Base-by-base conservation (phyloP, 2,888 invertebrate genomes). In the Apotomis capreana region DNA sequence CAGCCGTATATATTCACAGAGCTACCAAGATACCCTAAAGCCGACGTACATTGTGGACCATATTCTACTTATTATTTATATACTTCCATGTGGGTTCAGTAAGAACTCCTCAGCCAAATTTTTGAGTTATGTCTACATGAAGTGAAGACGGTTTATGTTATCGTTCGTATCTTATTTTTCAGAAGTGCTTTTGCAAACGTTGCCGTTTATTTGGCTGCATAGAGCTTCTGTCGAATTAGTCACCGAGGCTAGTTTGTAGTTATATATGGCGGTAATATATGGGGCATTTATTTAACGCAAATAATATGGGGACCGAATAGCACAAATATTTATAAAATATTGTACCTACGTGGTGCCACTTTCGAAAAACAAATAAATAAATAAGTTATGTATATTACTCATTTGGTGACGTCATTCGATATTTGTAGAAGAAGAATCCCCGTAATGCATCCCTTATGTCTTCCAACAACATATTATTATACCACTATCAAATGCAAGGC, bases 101-200 rank as follows among this genome's bases (percentile, higher is more conserved):
- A 82, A 84, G 81, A 83, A 84, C 83, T 85, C 76, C 79, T 82
- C 80, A 85, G 90, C 91, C 91, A 90, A 90, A 89, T 90, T 90
- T 91, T 91, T 91, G 87, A 91, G 84, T 90, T 88, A 91, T 88
- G 76, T 79, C 81, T 83, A 79, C 85, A 88, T 82, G 87, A 88
- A 87, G 84, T 84, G 86, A 88, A 88, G 85, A 85, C 84, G 86
- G 87, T 91, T 90, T 91, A 91, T 88, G 87, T 83, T 85, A 81
- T 81, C 82, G 79, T 81, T 81, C 82, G 79, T 81, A 84, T 87
- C 81, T 82, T 83, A 86, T 87, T 86, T 84, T 85, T 83, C 82
- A 80, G 83, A 84, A 87, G 83, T 81, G 82, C 83, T 87, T 83
- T 79, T 81, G 78, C 79, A 78, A 84, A 80, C 85, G 85, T 86